Evolutionary conservation across 2,797 vertebrate genomes (phyloP), one percentile per base, ranked within the genome.

Genomic region (Jordanella pulchra): DNA sequence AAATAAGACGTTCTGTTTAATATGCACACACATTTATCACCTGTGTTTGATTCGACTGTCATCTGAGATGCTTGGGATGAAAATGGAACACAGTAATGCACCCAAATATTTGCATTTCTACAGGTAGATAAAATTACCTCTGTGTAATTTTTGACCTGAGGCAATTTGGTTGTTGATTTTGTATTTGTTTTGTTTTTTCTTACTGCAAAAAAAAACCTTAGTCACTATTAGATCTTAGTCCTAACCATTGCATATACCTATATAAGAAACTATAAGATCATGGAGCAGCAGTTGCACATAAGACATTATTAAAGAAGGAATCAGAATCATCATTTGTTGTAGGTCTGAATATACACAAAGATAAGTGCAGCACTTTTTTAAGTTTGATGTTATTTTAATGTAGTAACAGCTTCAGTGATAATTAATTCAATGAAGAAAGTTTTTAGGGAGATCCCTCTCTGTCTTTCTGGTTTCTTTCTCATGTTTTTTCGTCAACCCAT

Each of bases 1-100:
- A 85, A 80, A 86, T 89, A 88, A 91, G 84, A 84, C 25, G 79
- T 81, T 89, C 69, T 77, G 83, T 87, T 90, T 88, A 89, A 91
- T 89, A 72, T 69, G 74, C 78, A 80, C 72, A 80, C 87, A 87
- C 85, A 77, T 90, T 89, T 79, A 90, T 92, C 89, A 90, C 87
- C 90, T 86, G 84, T 81, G 83, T 90, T 89, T 91, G 83, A 90
- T 88, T 90, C 77, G 80, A 73, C 78, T 79, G 84, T 88, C 87
- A 83, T 74, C 75, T 58, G 83, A 81, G 83, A 90, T 44, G 42
- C 53, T 80, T 72, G 39, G 48, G 50, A 21, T 55, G 50, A 44
- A 28, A 23, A 39, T 32, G 28, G 64, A 65, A 64, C 25, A 61
- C 70, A 61, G 75, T 56, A 72, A 81, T 53, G 83, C 80, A 82